These are phyloP conservation scores for Tautogolabrus adspersus DNA, from an alignment of 2,113 vertebrate genomes.

Conservation along the genomic window DNA sequence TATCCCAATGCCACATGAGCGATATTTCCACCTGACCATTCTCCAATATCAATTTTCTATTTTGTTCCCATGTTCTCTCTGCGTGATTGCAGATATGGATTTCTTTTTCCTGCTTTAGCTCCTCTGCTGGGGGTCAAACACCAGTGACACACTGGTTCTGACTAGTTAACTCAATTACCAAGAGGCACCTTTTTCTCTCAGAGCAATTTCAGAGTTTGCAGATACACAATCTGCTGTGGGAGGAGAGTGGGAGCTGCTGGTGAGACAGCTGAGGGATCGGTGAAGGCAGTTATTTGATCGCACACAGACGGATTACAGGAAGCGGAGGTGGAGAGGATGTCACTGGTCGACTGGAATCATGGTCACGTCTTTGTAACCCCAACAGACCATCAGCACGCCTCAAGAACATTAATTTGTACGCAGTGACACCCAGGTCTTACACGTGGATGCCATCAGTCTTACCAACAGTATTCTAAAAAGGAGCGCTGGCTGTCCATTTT, in stretches of 20 bases:
- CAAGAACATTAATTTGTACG: background rate
- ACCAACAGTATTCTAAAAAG: background rate
- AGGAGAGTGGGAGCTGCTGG: constrained; percentile 8
- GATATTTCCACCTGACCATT: background rate
- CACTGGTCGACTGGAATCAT: background rate
- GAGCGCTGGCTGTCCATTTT: background rate
- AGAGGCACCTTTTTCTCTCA: background rate
- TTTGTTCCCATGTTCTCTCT: constrained; percentile 5
- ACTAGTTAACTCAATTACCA: constrained; percentile 61
- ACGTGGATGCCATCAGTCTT: too few relatives aligned
- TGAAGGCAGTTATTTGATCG: background rate
- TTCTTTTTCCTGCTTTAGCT: background rate
- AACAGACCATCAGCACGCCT: background rate
- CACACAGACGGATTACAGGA: background rate
- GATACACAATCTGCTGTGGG: constrained; percentile 9
- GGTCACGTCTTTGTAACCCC: background rate
- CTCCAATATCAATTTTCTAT: background rate
- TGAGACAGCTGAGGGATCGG: constrained; percentile 1
- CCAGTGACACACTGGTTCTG: constrained; percentile 10
- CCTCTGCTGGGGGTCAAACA: constrained; percentile 33
- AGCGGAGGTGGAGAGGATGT: background rate
- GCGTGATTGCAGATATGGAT: background rate
- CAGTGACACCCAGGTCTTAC: background rate
- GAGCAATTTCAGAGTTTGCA: constrained; percentile 17
- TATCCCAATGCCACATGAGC: background rate